Percentiles rank a stretch among this genome's conserved stretches.
These are phyloP conservation scores for Drosophila fuyamai DNA, from an alignment of 1,140 invertebrate species.

Conservation along the genomic window DNA sequence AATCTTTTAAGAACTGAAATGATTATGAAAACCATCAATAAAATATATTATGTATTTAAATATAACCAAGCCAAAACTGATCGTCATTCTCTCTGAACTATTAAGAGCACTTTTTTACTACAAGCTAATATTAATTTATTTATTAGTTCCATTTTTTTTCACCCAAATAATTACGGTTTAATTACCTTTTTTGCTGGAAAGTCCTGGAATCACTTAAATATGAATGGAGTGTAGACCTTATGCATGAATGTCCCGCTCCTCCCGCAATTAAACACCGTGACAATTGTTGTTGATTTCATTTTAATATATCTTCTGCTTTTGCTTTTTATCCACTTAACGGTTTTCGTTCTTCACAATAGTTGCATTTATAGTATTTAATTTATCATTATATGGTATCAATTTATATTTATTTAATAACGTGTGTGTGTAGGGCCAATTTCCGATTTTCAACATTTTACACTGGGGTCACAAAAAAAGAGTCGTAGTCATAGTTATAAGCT, in stretches of 20 bases:
- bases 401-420: conserved; percentile 54
- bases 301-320: conserved; percentile 54
- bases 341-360: conserved; percentile 64
- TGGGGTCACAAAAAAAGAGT: conserved; percentile 52
- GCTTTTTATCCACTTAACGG: conserved; percentile 67
- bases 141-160: too few species aligned
- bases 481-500: conserved; percentile 45
- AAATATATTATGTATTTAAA: too few species aligned
- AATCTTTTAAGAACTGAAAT: too few species aligned
- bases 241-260: not conserved
- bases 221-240: not conserved
- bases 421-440: conserved; percentile 27
- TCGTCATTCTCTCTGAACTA: too few species aligned
- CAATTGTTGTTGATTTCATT: conserved; percentile 40
- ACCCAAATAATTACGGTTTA: not conserved
- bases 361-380: conserved; percentile 42
- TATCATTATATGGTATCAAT: conserved; percentile 55
- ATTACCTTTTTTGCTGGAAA: not conserved
- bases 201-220: not conserved
- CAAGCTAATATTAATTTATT: too few species aligned
- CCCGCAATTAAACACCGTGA: conserved; percentile 44
- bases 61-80: too few species aligned
- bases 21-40: too few species aligned
- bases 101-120: too few species aligned
- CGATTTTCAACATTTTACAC: conserved; percentile 66